These are phyloP conservation scores for Graptemys geographica DNA, from an alignment of 2,797 vertebrate species.

Conservation along the genomic window DNA sequence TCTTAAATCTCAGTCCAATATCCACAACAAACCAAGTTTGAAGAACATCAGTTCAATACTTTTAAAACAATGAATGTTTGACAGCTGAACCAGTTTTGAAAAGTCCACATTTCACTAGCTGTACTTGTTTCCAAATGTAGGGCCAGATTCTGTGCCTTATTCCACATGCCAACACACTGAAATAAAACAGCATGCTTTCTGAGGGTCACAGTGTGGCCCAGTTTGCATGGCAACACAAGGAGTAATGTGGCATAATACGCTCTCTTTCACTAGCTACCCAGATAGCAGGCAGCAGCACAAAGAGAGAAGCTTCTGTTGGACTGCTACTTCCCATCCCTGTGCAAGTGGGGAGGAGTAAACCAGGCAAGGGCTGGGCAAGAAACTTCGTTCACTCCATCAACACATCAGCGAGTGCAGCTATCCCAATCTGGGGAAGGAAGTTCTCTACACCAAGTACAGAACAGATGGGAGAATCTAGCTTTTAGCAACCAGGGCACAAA, in stretches of 20 bases:
- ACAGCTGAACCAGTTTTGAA: background rate
- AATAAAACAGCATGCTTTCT: background rate
- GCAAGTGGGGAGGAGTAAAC: background rate
- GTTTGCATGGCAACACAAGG: background rate
- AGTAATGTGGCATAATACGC: background rate
- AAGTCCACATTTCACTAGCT: background rate
- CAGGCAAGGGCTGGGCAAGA: background rate
- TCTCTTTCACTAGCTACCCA: background rate
- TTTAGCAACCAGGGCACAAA: background rate
- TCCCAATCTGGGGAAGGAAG: background rate
- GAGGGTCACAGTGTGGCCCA: background rate
- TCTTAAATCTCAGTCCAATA: background rate
- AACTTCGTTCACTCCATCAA: background rate
- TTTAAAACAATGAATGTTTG: background rate
- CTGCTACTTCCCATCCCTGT: background rate
- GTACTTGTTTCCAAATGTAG: background rate
- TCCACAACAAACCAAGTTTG: background rate
- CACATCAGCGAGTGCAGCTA: background rate
- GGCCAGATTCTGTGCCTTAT: background rate
- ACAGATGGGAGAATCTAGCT: background rate
- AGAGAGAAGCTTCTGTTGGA: background rate
- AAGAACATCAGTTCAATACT: background rate
- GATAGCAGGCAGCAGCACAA: background rate
- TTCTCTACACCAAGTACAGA: background rate
- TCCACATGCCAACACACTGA: background rate